Base-by-base conservation (phyloP, 2,113 vertebrate species). In the Helogale parvula region DNA sequence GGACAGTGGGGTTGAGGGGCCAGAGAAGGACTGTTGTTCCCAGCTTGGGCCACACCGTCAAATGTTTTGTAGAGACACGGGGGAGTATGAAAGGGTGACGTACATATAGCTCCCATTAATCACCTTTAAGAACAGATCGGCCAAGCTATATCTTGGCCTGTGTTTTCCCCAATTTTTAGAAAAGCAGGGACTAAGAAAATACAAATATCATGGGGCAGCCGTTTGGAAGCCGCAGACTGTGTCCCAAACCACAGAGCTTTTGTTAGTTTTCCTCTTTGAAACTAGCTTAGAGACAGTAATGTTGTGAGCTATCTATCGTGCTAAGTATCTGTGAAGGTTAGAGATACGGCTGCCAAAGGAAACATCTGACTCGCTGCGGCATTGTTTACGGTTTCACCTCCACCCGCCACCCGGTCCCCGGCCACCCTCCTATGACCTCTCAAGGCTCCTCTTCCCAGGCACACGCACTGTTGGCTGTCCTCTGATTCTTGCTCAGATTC, bases 291-390 rank as follows among this genome's bases (percentile, higher is more conserved):
- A 95, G 98, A 86, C 76, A 96, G 95, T 97, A 25, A 68, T 98
- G 97, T 98, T 98, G 98, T 98, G 98, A 98, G 98, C 99, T 99
- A 99, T 99, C 99, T 99, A 99, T 99, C 98, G 97, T 88, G 69
- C 41, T 45, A 97, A 86, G 87, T 97, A 98, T 98, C 97, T 98
- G 93, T 79, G 45, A 96, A 98, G 97, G 93, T 86, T 80, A 33
- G 25, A 98, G 97, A 98, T 89, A 96, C 97, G 84, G 93, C 97
- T 97, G 98, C 96, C 98, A 96, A 98, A 98, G 96, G 97, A 97
- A 98, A 98, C 99, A 99, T 99, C 99, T 99, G 99, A 99, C 98
- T 97, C 63, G 74, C 95, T 88, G 97, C 68, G 90, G 57, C 91
- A 63, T 94, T 98, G 98, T 99, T 94, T 93, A 68, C 80, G 82